Percentiles rank a stretch among this genome's conserved stretches.
Conservation (phyloP, 1,140 invertebrate species). For the Drosophila azteca region DNA sequence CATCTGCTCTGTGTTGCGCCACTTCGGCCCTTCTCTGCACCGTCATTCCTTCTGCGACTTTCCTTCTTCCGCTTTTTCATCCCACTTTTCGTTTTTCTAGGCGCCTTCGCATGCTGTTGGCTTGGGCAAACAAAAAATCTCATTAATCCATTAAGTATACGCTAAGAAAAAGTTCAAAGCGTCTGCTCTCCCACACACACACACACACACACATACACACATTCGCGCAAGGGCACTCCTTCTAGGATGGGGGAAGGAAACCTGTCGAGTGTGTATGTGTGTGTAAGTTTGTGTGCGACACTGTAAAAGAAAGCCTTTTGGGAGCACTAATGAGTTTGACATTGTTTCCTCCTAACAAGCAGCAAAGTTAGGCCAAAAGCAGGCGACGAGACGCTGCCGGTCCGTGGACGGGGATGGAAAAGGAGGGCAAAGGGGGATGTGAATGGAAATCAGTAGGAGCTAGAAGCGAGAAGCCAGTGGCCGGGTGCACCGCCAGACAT, state of each 20-base stretch:
- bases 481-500: constrained; percentile 62
- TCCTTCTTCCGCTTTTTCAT: not conserved
- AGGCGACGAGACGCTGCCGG: not conserved
- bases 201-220: constrained; percentile 21
- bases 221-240: constrained; percentile 44
- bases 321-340: constrained; percentile 82
- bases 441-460: constrained; percentile 42
- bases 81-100: constrained; percentile 43
- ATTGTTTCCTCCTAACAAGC: constrained; percentile 81
- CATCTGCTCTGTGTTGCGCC: not conserved
- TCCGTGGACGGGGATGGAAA: not conserved
- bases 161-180: constrained; percentile 80
- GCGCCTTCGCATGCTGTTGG: constrained; percentile 64
- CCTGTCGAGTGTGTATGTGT: constrained; percentile 43
- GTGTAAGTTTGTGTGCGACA: constrained; percentile 59
- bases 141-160: constrained; percentile 82
- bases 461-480: not conserved
- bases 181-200: constrained; percentile 54
- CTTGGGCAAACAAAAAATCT: constrained; percentile 81
- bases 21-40: not conserved
- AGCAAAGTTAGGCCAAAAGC: constrained; percentile 60
- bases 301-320: constrained; percentile 80
- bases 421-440: constrained; percentile 1
- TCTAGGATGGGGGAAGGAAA: constrained; percentile 21
- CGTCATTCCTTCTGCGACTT: too few relatives aligned